phyloP scores from a whole-genome alignment of 2,888 invertebrate genomes.

The Watsonalla binaria region DNA sequence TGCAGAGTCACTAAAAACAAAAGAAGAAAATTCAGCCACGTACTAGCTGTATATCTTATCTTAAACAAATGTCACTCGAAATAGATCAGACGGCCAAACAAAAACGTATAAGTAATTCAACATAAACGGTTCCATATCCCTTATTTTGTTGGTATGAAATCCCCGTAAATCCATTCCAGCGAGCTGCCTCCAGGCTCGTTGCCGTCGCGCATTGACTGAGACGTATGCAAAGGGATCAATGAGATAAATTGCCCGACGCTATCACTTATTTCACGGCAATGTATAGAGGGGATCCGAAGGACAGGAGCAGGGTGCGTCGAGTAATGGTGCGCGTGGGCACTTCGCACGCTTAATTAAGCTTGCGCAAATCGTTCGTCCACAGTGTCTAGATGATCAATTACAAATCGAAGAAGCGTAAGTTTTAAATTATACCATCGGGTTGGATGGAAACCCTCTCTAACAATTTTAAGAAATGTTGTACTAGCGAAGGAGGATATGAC shows the following conservation, averaged over 20 bases:
- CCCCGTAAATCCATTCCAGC: conserved; percentile 53
- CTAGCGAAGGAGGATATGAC: too few species aligned
- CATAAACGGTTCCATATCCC: conserved; percentile 44
- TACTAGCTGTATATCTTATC: conserved; percentile 26
- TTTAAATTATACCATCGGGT: too few species aligned
- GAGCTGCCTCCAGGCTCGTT: conserved; percentile 21
- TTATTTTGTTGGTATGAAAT: conserved; percentile 44
- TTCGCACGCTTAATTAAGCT: conserved; percentile 44
- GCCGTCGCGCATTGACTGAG: conserved; percentile 60
- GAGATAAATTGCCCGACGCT: conserved; percentile 65
- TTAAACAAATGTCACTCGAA: conserved; percentile 30
- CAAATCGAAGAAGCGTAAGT: neutral
- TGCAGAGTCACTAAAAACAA: conserved; percentile 11
- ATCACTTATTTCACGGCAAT: conserved; percentile 60
- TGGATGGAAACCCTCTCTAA: too few species aligned
- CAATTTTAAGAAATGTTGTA: too few species aligned
- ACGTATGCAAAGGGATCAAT: conserved; percentile 73
- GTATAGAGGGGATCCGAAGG: conserved; percentile 28
- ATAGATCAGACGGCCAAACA: conserved; percentile 37
- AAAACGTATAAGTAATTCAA: conserved; percentile 47
- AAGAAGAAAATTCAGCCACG: conserved; percentile 22
- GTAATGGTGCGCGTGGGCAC: conserved; percentile 64
- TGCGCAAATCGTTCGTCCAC: conserved; percentile 23
- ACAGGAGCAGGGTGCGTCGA: conserved; percentile 24
- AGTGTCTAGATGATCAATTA: neutral